A percentile compares a stretch with the other conserved stretches of the same genome.
Conservation (phyloP, 2,888 invertebrate species). For the Cryptocephalus primarius region DNA sequence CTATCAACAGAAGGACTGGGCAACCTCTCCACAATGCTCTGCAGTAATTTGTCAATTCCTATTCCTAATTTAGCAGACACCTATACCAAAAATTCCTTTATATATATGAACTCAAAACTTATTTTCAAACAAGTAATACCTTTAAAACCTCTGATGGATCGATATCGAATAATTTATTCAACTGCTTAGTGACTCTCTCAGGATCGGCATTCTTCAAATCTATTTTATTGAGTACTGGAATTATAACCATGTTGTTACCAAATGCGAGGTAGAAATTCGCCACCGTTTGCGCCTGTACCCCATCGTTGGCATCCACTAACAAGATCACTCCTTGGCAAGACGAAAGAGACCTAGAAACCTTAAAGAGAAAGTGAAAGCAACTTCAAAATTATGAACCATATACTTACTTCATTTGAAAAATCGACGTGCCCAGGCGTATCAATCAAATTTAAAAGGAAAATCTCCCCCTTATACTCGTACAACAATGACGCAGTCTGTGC, state of each 20-base stretch:
- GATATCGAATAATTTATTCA: constrained; percentile 74
- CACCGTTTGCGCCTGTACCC: constrained; percentile 94
- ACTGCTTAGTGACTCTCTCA: constrained; percentile 66
- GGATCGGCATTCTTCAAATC: constrained; percentile 88
- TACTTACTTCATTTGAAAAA: constrained; percentile 81
- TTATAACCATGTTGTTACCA: constrained; percentile 65
- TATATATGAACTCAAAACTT: not conserved
- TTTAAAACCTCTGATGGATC: constrained; percentile 59
- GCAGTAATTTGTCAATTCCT: constrained; percentile 66
- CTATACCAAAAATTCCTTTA: constrained; percentile 27
- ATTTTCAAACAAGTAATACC: constrained; percentile 36
- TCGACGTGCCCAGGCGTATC: constrained; percentile 99
- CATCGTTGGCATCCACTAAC: constrained; percentile 92
- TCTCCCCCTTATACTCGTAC: constrained; percentile 55
- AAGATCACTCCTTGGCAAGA: constrained; percentile 93
- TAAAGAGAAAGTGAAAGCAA: constrained; percentile 6
- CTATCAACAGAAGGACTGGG: constrained; percentile 59
- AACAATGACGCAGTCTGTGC: constrained; percentile 90
- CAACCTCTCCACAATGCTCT: constrained; percentile 66
- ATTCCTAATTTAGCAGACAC: constrained; percentile 87
- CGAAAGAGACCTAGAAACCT: constrained; percentile 75
- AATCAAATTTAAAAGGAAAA: constrained; percentile 85
- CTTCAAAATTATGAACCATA: not conserved
- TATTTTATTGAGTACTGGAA: constrained; percentile 94
- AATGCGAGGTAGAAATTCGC: constrained; percentile 92